phyloP scores from a whole-genome alignment of 2,797 vertebrate species.

The Todus mexicanus region DNA sequence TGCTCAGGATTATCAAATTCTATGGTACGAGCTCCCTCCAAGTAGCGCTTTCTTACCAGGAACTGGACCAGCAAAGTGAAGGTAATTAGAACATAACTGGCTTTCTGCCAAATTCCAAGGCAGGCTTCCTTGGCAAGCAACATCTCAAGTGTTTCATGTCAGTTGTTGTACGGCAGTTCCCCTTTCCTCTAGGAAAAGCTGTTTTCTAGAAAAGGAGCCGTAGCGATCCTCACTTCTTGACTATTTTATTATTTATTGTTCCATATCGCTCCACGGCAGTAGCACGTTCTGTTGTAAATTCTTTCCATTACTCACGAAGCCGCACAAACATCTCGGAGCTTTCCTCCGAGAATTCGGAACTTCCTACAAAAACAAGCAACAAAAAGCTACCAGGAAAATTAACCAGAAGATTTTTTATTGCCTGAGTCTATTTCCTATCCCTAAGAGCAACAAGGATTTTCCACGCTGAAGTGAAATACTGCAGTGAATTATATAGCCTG shows the following conservation, averaged over 20 bases:
- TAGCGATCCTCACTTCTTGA: not conserved
- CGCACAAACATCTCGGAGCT: conserved; percentile 31
- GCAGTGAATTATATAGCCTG: not conserved
- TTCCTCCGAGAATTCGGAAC: conserved; percentile 44
- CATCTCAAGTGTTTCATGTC: not conserved
- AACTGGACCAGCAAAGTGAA: not conserved
- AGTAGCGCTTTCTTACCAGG: not conserved
- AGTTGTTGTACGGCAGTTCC: not conserved
- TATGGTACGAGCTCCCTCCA: not conserved
- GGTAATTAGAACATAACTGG: not conserved
- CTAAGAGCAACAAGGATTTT: conserved; percentile 1
- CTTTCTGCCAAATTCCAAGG: not conserved
- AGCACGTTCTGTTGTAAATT: conserved; percentile 22
- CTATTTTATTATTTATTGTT: conserved; percentile 32
- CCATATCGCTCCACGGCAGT: not conserved
- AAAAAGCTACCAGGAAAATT: conserved; percentile 45
- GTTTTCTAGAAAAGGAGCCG: not conserved
- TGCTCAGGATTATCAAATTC: not conserved
- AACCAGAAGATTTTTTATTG: conserved; percentile 12
- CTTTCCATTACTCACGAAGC: conserved; percentile 47
- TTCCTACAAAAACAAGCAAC: conserved; percentile 64
- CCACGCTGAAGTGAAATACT: not conserved
- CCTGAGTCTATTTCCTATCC: not conserved
- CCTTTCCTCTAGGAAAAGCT: not conserved
- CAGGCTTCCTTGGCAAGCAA: not conserved